Conservation (phyloP, 2,888 invertebrate genomes). For the Agrotis exclamationis region DNA sequence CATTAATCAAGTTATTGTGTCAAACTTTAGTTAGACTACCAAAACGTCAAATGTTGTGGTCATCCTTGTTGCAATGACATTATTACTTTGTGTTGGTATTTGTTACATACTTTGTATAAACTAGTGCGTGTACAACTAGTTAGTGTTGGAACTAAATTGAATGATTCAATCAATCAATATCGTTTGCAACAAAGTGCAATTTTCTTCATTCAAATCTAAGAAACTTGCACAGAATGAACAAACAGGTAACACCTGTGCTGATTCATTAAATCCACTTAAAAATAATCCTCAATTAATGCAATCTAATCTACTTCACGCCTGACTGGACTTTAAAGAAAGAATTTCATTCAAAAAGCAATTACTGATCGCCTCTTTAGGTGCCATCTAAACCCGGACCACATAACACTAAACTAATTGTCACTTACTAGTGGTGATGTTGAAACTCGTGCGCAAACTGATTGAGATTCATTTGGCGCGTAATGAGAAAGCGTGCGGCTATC, state of each 20-base stretch:
- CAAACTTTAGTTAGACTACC: not conserved
- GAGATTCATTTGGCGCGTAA: slow-evolving; percentile 66
- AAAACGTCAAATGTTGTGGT: slow-evolving; percentile 2
- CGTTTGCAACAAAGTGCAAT: not conserved
- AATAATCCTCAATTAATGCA: slow-evolving; percentile 33
- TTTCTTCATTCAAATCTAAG: not conserved
- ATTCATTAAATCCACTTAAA: slow-evolving; percentile 29
- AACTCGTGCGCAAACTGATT: slow-evolving; percentile 62
- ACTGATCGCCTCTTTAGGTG: slow-evolving; percentile 37
- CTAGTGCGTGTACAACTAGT: too few relatives aligned
- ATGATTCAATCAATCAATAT: not conserved
- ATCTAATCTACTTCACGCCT: slow-evolving; percentile 36
- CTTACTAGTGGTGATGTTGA: slow-evolving; percentile 42
- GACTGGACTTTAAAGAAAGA: slow-evolving; percentile 40
- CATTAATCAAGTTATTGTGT: slow-evolving; percentile 12
- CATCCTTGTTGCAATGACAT: not conserved
- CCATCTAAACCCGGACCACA: slow-evolving; percentile 53
- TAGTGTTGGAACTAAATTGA: not conserved
- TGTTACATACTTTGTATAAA: too few relatives aligned
- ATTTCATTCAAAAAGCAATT: slow-evolving; percentile 51
- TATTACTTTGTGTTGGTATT: not conserved
- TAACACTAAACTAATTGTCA: slow-evolving; percentile 58
- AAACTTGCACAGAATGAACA: slow-evolving; percentile 25
- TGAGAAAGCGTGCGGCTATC: slow-evolving; percentile 65
- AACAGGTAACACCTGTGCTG: slow-evolving; percentile 1